These are phyloP conservation scores for Phyllotreta cruciferae DNA, from an alignment of 2,888 invertebrate genomes.

Conservation along the genomic window DNA sequence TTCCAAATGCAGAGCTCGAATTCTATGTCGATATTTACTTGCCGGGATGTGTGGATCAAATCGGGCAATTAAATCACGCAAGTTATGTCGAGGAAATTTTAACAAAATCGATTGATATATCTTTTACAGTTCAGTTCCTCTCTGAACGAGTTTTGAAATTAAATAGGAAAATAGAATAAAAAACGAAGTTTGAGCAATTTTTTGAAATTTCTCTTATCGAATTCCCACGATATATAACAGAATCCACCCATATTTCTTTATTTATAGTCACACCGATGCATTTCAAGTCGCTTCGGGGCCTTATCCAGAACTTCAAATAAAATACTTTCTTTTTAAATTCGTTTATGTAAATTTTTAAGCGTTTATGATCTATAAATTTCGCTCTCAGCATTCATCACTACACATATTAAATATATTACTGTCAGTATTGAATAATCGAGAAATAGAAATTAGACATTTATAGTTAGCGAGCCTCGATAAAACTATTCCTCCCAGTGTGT, in stretches of 20 bases:
- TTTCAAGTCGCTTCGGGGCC: not conserved
- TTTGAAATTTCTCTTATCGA: too few relatives aligned
- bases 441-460: constrained; percentile 14
- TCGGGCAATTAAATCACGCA: too few relatives aligned
- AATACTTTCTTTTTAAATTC: constrained; percentile 5
- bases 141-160: too few relatives aligned
- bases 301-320: not conserved
- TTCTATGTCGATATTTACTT: not conserved
- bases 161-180: too few relatives aligned
- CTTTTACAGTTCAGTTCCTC: too few relatives aligned
- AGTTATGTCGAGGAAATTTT: too few relatives aligned
- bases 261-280: constrained; percentile 3
- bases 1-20: constrained; percentile 19
- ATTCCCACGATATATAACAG: constrained; percentile 4
- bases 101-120: too few relatives aligned
- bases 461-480: constrained; percentile 2
- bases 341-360: constrained; percentile 4
- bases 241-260: constrained; percentile 9
- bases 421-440: constrained; percentile 7
- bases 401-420: constrained; percentile 6
- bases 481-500: constrained; percentile 17
- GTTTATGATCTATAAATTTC: constrained; percentile 15
- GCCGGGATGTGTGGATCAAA: not conserved
- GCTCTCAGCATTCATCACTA: constrained; percentile 8
- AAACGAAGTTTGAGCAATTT: too few relatives aligned